Percentiles rank a stretch among this genome's conserved stretches.
Evolutionary conservation across 1,140 invertebrate genomes (phyloP).

Genomic region (Drosophila grimshawi): DNA sequence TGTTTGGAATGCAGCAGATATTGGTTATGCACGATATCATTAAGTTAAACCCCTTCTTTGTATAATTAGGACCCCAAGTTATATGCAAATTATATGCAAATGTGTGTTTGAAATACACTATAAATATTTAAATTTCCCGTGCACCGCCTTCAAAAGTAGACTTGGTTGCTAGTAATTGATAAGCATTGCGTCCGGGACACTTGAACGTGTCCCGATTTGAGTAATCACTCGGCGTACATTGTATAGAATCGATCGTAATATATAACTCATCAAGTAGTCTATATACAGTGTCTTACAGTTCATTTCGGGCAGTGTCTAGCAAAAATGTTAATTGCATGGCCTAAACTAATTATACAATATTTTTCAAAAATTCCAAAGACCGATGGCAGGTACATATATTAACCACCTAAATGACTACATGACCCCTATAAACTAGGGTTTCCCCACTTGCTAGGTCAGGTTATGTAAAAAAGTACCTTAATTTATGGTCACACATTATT

Average conservation of each 20-base stretch:
- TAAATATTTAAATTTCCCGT: constrained; percentile 17
- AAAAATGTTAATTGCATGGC: too few species aligned
- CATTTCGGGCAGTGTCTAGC: too few species aligned
- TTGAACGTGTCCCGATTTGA: constrained; percentile 49
- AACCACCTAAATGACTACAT: too few species aligned
- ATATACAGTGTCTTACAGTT: too few species aligned
- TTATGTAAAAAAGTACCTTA: too few species aligned
- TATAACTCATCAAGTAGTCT: constrained; percentile 16
- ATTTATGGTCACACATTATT: too few species aligned
- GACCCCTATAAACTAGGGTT: too few species aligned
- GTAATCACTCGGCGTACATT: constrained; percentile 29
- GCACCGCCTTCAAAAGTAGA: constrained; percentile 6
- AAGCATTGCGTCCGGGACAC: constrained; percentile 42
- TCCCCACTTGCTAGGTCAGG: too few species aligned
- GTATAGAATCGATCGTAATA: constrained; percentile 25
- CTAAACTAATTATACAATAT: too few species aligned
- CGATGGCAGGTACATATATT: too few species aligned
- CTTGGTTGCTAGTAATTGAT: constrained; percentile 34
- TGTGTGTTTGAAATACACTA: constrained; percentile 1
- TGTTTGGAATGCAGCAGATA: constrained; percentile 3
- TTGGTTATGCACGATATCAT: constrained; percentile 23
- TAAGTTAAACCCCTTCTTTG: not conserved
- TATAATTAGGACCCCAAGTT: not conserved
- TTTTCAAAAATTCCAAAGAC: too few species aligned
- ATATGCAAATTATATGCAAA: not conserved